Base-by-base conservation (phyloP, 2,797 vertebrate genomes). In the Tapera naevia region DNA sequence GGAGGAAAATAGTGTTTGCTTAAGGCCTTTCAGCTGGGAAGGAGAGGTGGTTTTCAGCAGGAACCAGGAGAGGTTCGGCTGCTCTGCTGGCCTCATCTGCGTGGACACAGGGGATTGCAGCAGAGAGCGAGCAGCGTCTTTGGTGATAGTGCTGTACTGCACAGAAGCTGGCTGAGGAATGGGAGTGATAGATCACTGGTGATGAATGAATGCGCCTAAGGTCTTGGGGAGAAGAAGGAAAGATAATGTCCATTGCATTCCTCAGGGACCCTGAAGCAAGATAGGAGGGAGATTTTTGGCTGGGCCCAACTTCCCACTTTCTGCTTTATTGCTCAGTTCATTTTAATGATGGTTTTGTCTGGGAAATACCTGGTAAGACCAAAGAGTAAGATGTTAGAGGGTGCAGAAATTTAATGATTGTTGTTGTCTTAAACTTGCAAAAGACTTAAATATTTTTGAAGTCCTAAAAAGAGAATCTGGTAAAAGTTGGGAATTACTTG, bases 51-150 rank as follows among this genome's bases (percentile, higher is more conserved):
- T 58, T 71, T 53, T 56, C 41, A 30, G 62, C 50, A 17, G 41
- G 54, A 88, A 0, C 17, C 21, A 27, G 18, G 33, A 58, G 51
- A 43, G 30, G 30, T 54, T 82, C 43, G 3, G 41, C 71, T 65
- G 32, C 54, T 61, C 21, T 0, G 0, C 23, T 8, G 10, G 71
- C 19, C 2, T 80, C 33, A 0, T 32, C 8, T 61, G 5, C 28
- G 1, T 1, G 21, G 45, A 17, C 43, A 22, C 7, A 7, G 15
- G 23, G 66, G 28, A 64, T n/a, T 33, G 53, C 58, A 25, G 51
- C 37, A 30, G 41, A 30, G 50, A 15, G 11, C 4, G 2, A 64
- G 32, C 28, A 37, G 69, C 4, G 61, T 28, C 56, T 62, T 50
- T 48, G 21, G 66, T 4, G 53, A 13, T 23, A 46, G 53, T 1